Conservation (phyloP, 1,140 invertebrate genomes). For the Eciton burchellii region DNA sequence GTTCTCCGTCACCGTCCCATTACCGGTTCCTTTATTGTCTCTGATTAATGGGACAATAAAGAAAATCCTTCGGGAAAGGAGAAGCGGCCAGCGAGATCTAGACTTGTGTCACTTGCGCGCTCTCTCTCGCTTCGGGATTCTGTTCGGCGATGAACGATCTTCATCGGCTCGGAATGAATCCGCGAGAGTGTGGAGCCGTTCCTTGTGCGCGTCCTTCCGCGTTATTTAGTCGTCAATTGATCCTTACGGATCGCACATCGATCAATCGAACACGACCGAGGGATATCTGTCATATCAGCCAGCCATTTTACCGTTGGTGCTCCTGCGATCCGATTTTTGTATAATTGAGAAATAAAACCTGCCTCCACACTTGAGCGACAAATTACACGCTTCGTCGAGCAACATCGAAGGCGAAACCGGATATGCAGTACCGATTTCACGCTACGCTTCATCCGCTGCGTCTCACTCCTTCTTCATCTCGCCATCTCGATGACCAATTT, state of each 20-base stretch:
- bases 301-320: constrained; percentile 40
- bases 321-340: constrained; percentile 30
- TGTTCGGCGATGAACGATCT: constrained; percentile 66
- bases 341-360: constrained; percentile 68
- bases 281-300: constrained; percentile 12
- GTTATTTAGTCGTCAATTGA: too few relatives aligned
- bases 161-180: constrained; percentile 60
- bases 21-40: not conserved
- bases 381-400: constrained; percentile 48
- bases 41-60: constrained; percentile 72
- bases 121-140: too few relatives aligned
- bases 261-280: not conserved
- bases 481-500: constrained; percentile 30
- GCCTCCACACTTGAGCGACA: constrained; percentile 31
- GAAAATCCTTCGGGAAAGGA: constrained; percentile 57
- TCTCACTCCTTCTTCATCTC: constrained; percentile 37
- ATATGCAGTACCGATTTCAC: constrained; percentile 45
- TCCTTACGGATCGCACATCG: not conserved
- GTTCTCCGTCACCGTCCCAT: constrained; percentile 60
- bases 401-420: constrained; percentile 36
- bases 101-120: too few relatives aligned
- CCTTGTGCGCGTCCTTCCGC: too few relatives aligned
- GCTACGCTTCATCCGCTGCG: not conserved
- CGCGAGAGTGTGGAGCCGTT: not conserved
- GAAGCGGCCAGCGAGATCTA: too few relatives aligned